Evolutionary conservation across 2,797 vertebrate species (phyloP).

Genomic region (Rhinogobio ventralis): DNA sequence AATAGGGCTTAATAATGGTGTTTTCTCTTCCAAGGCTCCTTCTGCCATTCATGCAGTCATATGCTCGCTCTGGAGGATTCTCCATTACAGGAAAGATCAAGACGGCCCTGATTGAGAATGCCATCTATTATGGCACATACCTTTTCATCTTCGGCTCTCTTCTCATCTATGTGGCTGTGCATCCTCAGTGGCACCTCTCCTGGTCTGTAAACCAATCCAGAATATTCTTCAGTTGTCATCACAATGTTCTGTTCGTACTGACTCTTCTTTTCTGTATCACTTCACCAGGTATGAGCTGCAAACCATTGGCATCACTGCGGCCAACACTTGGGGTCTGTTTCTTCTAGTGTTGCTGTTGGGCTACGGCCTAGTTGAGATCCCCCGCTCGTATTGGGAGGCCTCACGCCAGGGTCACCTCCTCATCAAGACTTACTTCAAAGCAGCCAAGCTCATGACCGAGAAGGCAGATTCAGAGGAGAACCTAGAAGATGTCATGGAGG

Average conservation of each 20-base stretch:
- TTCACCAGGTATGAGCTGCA: constrained; percentile 88
- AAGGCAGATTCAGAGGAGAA: constrained; percentile 96
- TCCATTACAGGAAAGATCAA: constrained; percentile 96
- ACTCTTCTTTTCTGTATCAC: constrained; percentile 7
- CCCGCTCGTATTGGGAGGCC: constrained; percentile 94
- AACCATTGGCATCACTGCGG: constrained; percentile 96
- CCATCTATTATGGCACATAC: constrained; percentile 97
- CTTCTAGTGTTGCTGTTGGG: constrained; percentile 93
- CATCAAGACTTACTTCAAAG: constrained; percentile 97
- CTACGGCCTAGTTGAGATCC: constrained; percentile 96
- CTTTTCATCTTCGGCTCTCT: constrained; percentile 96
- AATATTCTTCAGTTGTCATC: background rate
- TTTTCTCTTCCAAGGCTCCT: constrained; percentile 83
- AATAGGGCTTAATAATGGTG: background rate
- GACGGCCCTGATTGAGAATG: constrained; percentile 96
- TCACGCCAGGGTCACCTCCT: constrained; percentile 89
- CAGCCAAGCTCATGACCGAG: constrained; percentile 95
- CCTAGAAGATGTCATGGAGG: constrained; percentile 97
- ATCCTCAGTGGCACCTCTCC: constrained; percentile 87
- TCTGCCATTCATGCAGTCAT: constrained; percentile 98
- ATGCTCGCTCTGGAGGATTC: constrained; percentile 95
- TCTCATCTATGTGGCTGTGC: constrained; percentile 95
- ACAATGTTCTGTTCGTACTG: background rate
- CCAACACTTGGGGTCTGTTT: constrained; percentile 97
- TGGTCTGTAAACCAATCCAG: constrained; percentile 80